Conservation (phyloP, 2,888 invertebrate genomes). For the Hyles lineata region DNA sequence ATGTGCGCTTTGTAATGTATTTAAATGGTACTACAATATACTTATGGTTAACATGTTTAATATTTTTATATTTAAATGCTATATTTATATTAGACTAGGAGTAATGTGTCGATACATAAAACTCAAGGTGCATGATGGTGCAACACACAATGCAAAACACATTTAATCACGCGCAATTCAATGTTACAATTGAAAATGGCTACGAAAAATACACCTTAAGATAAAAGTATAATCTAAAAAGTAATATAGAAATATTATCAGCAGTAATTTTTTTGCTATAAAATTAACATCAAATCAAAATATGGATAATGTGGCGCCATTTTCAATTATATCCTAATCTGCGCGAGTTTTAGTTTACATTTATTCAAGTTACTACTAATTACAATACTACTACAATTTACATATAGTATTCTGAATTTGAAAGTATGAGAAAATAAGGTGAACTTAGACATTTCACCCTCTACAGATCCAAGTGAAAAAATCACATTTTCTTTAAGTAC, state of each 20-base stretch:
- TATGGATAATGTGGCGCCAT: background rate
- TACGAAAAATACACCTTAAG: background rate
- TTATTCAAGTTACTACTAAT: conserved; percentile 12
- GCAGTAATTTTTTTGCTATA: background rate
- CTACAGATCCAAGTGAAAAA: background rate
- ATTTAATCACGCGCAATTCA: background rate
- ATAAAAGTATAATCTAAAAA: background rate
- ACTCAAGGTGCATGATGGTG: conserved; percentile 48
- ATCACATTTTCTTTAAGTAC: background rate
- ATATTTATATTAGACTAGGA: conserved; percentile 60
- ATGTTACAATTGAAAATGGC: background rate
- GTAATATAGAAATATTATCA: background rate
- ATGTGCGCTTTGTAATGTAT: no score
- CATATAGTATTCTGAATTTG: background rate
- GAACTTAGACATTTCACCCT: background rate
- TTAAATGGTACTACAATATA: background rate
- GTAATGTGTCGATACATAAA: conserved; percentile 58
- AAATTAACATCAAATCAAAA: background rate
- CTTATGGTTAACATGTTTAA: conserved; percentile 40
- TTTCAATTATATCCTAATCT: background rate
- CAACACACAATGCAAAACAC: conserved; percentile 14
- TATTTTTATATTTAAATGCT: conserved; percentile 51
- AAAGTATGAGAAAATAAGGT: background rate
- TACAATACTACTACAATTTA: conserved; percentile 17
- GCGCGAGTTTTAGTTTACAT: background rate